Evolutionary conservation across 2,888 invertebrate genomes (phyloP).

Genomic region (Mayetiola destructor): DNA sequence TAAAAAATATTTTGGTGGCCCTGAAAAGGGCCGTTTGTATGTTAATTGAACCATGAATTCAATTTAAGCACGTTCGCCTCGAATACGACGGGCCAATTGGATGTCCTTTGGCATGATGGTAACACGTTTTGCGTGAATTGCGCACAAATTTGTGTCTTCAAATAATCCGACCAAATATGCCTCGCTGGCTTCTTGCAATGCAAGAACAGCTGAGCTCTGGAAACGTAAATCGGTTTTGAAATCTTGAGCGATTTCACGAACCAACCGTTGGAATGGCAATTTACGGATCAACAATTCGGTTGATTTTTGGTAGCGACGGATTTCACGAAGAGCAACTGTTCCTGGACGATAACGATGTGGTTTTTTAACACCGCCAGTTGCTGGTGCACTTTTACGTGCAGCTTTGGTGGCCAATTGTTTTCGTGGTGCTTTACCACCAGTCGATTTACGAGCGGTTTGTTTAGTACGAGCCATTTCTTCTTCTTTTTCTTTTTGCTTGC

Average conservation of each 20-base stretch:
- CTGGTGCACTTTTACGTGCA: conserved; percentile 86
- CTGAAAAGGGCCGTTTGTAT: not conserved
- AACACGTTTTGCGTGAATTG: conserved; percentile 92
- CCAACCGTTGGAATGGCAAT: conserved; percentile 88
- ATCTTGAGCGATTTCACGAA: conserved; percentile 94
- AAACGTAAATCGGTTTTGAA: conserved; percentile 94
- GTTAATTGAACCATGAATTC: too few relatives aligned
- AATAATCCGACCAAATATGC: conserved; percentile 88
- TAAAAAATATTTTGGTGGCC: too few relatives aligned
- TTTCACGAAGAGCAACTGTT: conserved; percentile 93
- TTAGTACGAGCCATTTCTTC: conserved; percentile 84
- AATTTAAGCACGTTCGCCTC: conserved; percentile 92
- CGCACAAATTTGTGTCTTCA: conserved; percentile 96
- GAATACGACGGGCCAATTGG: conserved; percentile 88
- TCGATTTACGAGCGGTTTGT: conserved; percentile 94
- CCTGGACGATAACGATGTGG: conserved; percentile 95
- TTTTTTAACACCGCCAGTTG: conserved; percentile 91
- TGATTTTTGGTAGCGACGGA: conserved; percentile 91
- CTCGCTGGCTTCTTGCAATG: conserved; percentile 78
- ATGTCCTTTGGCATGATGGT: conserved; percentile 98
- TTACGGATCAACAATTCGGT: conserved; percentile 91
- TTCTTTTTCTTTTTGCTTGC: too few relatives aligned
- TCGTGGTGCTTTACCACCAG: conserved; percentile 92
- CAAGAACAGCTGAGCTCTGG: conserved; percentile 89
- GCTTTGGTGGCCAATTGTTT: conserved; percentile 91